Evolutionary conservation across 2,797 vertebrate genomes (phyloP).

Genomic region (Coranthus polyacanthus): DNA sequence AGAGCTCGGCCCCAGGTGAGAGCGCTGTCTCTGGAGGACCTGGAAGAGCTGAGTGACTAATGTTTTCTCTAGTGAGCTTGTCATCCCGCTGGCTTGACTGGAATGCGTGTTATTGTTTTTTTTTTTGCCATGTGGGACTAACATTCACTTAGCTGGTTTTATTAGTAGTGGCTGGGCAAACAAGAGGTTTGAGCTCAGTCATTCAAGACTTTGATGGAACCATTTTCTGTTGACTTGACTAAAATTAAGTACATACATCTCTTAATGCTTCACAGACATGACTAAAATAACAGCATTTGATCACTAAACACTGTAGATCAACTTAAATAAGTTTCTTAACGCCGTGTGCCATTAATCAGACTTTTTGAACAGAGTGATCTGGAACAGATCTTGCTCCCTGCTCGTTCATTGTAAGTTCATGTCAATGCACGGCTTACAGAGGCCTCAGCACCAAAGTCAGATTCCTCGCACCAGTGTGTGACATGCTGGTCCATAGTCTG

Average conservation of each 20-base stretch:
- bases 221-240: no score
- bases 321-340: no score
- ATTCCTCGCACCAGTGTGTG: constrained; percentile 41
- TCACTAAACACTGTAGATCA: no score
- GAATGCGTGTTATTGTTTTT: constrained; percentile 30
- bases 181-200: no score
- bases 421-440: neutral
- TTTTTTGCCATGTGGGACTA: neutral
- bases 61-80: constrained; percentile 8
- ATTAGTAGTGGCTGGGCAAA: neutral
- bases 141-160: neutral
- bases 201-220: no score
- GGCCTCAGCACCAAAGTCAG: constrained; percentile 3
- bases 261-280: no score
- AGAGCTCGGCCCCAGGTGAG: constrained; percentile 3
- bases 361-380: no score
- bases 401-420: no score
- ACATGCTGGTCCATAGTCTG: constrained; percentile 35
- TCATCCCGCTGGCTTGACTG: constrained; percentile 19
- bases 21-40: neutral
- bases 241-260: no score
- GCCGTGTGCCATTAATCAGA: no score
- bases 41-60: constrained; percentile 3
- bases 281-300: no score
- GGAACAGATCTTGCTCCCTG: no score